Base-by-base conservation (phyloP, 2,888 invertebrate genomes). In the Phyto melanocephala region DNA sequence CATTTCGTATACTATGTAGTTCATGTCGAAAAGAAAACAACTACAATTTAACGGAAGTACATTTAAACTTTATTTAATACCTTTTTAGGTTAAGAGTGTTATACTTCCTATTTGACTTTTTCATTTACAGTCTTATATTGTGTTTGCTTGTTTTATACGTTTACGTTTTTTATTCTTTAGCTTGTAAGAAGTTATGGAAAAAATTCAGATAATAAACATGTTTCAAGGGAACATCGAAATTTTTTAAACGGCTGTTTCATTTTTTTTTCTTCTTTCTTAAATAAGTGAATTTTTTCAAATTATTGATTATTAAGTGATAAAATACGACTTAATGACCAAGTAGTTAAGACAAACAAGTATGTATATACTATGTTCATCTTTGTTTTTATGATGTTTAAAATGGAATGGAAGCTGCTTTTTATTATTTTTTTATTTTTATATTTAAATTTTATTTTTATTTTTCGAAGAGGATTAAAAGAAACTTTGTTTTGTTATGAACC, bases 241-340 rank as follows among this genome's bases (percentile, higher is more conserved):
- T 47, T 65, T 54, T 63, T 58, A 65, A 63, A 56, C 35, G 45
- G 40, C 35, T 45, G 11, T 28, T 42, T 13, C 28, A 45, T 47
- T 28, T 35, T 11, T 37, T 10, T 45, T 17, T 7, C 3, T 56
- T 15, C 42, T 33, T 54, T n/a, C n/a, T n/a, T n/a, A n/a, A n/a
- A n/a, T n/a, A n/a, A n/a, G n/a, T n/a, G n/a, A n/a, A n/a, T n/a
- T n/a, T n/a, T 68, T 28, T 13, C 28, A 35, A 42, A 63, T 56
- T 65, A 65, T 75, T 75, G 74, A 75, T 65, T 75, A 75, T 65
- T 65, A 75, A 65, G 65, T 75, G 74, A 75, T 75, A 65, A 75
- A 65, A 75, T 75, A 13, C 20, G 56, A 58, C 56, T 65, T 56
- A 63, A 65, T 75, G 65, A 47, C 24, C 63, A 75, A 72, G 40